Evolutionary conservation across 2,888 invertebrate species (phyloP), one percentile per base, ranked within the genome.

Genomic region (Campoletis raptor): DNA sequence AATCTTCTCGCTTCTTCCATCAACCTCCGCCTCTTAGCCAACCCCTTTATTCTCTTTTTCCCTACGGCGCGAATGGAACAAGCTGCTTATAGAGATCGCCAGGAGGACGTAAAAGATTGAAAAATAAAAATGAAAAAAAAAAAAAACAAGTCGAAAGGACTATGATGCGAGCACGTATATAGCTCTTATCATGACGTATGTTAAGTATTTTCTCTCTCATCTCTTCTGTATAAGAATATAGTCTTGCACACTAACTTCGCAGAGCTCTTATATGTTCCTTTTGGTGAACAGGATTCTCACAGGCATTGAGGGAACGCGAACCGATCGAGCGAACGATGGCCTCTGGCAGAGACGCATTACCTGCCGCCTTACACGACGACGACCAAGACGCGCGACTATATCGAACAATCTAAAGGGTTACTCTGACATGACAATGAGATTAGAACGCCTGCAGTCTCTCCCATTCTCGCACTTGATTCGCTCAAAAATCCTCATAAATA

Each of bases 301-400:
- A 78, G 72, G 72, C 74, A 72, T 57, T 48, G 67, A 78, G 73
- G 64, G 72, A 73, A 81, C 66, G 73, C 66, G 78, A 85, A 81
- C 87, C 85, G 89, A 90, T 87, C 86, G 88, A 89, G 85, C 87
- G 85, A 85, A 42, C 86, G 74, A 83, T 86, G 88, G 85, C 88
- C 88, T 86, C 89, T 90, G 90, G 89, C 90, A 90, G 85, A 88
- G 90, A 89, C 81, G 87, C 89, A 90, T 90, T 88, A 88, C 87
- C 79, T 82, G 83, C 80, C 85, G 85, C 69, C 81, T 64, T 74
- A 67, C 78, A 76, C 87, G 81, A 89, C 81, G 42, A 42, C 54
- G 74, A 67, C 72, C 36, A 69, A 57, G 73, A 67, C 24, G 73
- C 42, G 81, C 79, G 85, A 89, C 86, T 76, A 85, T 81, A 85